Base-by-base conservation (phyloP, 2,888 invertebrate genomes). In the Frankliniella intonsa region DNA sequence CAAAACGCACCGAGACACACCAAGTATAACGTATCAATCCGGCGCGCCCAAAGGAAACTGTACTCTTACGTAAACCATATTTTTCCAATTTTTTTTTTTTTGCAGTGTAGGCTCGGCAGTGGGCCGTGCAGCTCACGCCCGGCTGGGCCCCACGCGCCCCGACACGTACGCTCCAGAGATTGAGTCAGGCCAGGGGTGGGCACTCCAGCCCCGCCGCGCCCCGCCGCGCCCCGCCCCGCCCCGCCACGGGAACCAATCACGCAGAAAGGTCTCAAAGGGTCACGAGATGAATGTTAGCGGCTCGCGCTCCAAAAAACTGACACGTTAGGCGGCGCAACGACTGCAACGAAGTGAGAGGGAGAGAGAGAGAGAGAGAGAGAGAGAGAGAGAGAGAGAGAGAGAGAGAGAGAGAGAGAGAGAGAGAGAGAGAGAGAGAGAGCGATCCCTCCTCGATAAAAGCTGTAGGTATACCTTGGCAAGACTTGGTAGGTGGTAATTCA, bases 111-210 rank as follows among this genome's bases (percentile, higher is more conserved):
- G 38, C 38, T 5, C 3, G 38, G 38, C 38, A 38, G 38, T 38
- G 38, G 38, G 38, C 38, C 38, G 38, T 38, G 38, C 38, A 38
- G 38, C 38, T 38, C 38, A 38, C 38, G 38, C 38, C 38, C 38
- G 38, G 5, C 38, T 38, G 38, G 38, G 38, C 38, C 38, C 38
- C 38, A 38, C 38, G 38, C 38, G 38, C 49, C 80, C 82, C 81
- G 82, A 83, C 83, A 83, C 84, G 84, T 85, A 85, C 84, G 84
- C 84, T 84, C 84, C 83, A 83, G 85, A 84, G 84, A 85, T 84
- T 83, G 81, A 84, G 84, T 84, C 84, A 84, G 83, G 83, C 84
- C 84, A 82, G 82, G 83, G 81, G 82, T 83, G 38, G 38, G 38
- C 38, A 38, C 3, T 5, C n/a, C n/a, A n/a, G 5, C 38, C 5